Evolutionary conservation across 2,888 invertebrate species (phyloP), one percentile per base, ranked within the genome.

Genomic region (Drosophila siamana): DNA sequence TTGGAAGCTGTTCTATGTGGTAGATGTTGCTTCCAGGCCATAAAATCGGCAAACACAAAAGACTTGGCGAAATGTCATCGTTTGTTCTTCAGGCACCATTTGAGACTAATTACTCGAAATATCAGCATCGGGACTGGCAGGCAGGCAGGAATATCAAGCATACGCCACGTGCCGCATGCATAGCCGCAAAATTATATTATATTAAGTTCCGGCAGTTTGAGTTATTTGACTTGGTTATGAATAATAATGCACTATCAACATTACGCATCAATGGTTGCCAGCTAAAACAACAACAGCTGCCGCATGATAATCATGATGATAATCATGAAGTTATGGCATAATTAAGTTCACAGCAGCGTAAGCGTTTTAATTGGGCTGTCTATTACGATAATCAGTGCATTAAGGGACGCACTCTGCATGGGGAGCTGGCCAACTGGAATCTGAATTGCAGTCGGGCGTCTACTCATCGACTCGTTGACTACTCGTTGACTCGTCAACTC

Each of bases 291-390:
- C 51, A 68, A 36, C 54, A 51, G 24, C 48, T 22, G 16, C 28
- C n/a, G 33, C 46, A 24, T 26, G 11, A 47, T 40, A 9, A 15
- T 36, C 24, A 38, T 46, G 30, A 51, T 57, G 54, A 4, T n/a
- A 11, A 33, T 33, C 4, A 55, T 48, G 54, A 54, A 62, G 51
- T 46, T 61, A 59, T 30, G 26, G 28, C 55, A 72, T 77, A 75
- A 86, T 83, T 76, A 72, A 51, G 80, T 78, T 64, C 67, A 74
- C 65, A 67, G 59, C 47, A 69, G 78, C 86, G 71, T 80, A 82
- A 71, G 75, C 64, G 69, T 68, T 82, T 78, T 86, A 83, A 83
- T 83, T 83, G 75, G 74, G 56, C 69, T 72, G 70, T 74, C 67
- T 74, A 81, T 82, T 79, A 66, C 69, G 52, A 64, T 75, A 82